Conservation (phyloP, 2,888 invertebrate species). For the Drosophila kambysellisi region DNA sequence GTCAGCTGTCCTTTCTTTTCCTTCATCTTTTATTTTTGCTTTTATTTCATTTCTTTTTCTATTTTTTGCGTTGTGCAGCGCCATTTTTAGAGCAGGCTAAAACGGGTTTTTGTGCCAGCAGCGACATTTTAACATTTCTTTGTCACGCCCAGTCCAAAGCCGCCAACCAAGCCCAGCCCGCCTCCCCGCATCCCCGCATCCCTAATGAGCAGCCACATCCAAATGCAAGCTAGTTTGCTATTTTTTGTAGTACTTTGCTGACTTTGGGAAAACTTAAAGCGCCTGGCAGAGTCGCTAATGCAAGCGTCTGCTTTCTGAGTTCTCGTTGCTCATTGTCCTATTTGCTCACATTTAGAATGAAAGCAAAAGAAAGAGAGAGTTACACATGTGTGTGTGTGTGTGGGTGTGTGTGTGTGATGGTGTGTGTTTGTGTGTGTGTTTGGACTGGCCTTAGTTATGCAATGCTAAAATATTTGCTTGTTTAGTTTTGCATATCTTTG, state of each 20-base stretch:
- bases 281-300: constrained; percentile 57
- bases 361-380: neutral
- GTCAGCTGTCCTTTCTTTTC: neutral
- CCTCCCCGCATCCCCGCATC: constrained; percentile 15
- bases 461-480: constrained; percentile 77
- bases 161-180: neutral
- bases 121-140: constrained; percentile 54
- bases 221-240: constrained; percentile 63
- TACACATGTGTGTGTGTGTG: constrained; percentile 3
- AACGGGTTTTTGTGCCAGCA: constrained; percentile 60
- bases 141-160: constrained; percentile 41
- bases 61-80: constrained; percentile 23
- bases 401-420: neutral
- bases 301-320: constrained; percentile 41
- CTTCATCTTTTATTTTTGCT: constrained; percentile 14
- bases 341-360: constrained; percentile 18
- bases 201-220: constrained; percentile 66
- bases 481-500: constrained; percentile 80
- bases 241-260: constrained; percentile 18
- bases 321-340: constrained; percentile 51
- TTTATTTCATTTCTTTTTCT: constrained; percentile 24
- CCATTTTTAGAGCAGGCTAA: constrained; percentile 53
- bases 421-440: constrained; percentile 15
- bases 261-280: constrained; percentile 57
- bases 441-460: constrained; percentile 66